Base-by-base conservation (phyloP, 2,888 invertebrate genomes). In the Xestoiulus laeticollis region DNA sequence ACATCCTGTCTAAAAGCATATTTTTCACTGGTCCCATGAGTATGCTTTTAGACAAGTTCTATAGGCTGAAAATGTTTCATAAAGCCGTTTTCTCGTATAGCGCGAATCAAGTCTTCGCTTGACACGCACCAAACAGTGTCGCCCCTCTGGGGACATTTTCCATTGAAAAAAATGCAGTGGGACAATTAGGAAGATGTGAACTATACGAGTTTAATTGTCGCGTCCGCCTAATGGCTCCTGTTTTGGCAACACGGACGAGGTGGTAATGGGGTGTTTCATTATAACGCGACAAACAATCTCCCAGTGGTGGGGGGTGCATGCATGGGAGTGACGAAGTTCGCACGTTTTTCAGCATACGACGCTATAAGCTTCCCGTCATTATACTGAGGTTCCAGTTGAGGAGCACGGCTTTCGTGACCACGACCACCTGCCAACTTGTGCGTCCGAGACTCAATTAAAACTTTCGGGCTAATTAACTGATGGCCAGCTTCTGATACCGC, bases 221-320 rank as follows among this genome's bases (percentile, higher is more conserved):
- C 22, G 68, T 68, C 68, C 68, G 68, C 68, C 22, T 68, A 68
- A 68, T 68, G 68, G 68, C 68, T 68, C 68, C 68, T 68, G 68
- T 68, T 68, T 68, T 68, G 68, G 68, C 68, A 38, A 68, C 68
- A 26, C 68, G 10, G 4, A 10, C 26, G 22, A 26, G 22, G 68
- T 68, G 68, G 10, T 68, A 68, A 68, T 68, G 68, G 68, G 68
- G 68, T 68, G 68, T 68, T 68, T 68, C 26, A 68, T 68, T 59
- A 59, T 6, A 19, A 38, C 10, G 26, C 68, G 68, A 26, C 26
- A 68, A 26, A 68, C 59, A 68, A 26, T 68, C 68, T 10, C 12
- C 38, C n/a, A 59, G 5, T n/a, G n/a, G 53, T 59, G 53, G 53
- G 53, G 38, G 38, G 6, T n/a, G n/a, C 14, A 16, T 26, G n/a